Evolutionary conservation across 2,113 vertebrate genomes (phyloP).

Genomic region (Catagonus wagneri): DNA sequence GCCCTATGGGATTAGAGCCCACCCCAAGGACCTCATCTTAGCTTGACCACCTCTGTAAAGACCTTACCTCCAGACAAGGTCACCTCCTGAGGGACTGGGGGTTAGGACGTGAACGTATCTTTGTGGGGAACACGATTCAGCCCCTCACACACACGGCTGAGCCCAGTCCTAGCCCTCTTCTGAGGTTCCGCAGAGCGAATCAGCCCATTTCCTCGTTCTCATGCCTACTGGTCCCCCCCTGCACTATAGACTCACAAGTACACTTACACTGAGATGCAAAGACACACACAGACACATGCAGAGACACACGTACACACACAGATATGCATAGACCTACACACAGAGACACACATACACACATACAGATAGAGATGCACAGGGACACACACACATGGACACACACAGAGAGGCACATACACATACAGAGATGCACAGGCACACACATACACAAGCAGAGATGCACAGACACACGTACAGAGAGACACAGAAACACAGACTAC

Average conservation of each 20-base stretch:
- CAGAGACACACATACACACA: rapidly evolving
- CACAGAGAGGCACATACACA: too few species aligned
- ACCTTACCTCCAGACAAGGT: background rate
- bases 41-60: background rate
- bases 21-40: background rate
- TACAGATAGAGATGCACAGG: background rate
- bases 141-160: too few species aligned
- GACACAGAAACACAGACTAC: background rate
- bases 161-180: background rate
- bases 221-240: background rate
- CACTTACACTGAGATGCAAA: background rate
- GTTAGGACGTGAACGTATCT: background rate
- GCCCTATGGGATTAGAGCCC: background rate
- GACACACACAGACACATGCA: background rate
- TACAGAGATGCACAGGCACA: too few species aligned
- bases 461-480: background rate
- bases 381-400: background rate
- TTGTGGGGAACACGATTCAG: background rate
- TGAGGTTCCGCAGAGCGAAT: background rate
- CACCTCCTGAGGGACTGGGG: background rate
- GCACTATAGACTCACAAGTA: background rate
- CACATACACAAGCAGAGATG: background rate
- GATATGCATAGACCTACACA: rapidly evolving
- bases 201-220: background rate
- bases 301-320: background rate